Evolutionary conservation across 2,797 vertebrate species (phyloP), one percentile per base, ranked within the genome.

Genomic region (Dendrocincla tyrannina): DNA sequence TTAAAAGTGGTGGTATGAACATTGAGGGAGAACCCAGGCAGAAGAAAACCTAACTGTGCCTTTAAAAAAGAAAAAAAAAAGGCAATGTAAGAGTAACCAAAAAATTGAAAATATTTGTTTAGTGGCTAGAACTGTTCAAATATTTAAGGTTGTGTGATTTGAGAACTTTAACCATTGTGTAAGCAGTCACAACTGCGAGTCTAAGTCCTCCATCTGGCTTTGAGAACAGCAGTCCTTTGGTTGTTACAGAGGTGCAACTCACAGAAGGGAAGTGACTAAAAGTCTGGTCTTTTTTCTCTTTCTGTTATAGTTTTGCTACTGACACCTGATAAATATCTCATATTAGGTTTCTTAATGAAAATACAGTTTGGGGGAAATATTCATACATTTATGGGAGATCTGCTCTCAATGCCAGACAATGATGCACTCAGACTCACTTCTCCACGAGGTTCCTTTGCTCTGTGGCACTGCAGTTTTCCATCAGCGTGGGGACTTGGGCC

Each of bases 11-110:
- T 41, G 7, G 6, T 44, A 55, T 33, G 24, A 92, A 90, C 55
- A 33, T 19, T 88, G 79, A 92, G 72, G 69, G 50, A 95, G 27
- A 84, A 77, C 75, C n/a, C 84, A 84, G 25, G 66, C 35, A 94
- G 70, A 84, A 82, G 52, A 72, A 68, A 89, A 95, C 82, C 53
- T 88, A 83, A 91, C 18, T 44, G 18, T 70, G 30, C 46, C 35
- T 89, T 88, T 37, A 16, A 33, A 78, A n/a, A 28, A 24, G 2
- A 16, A 53, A 63, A 79, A 63, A n/a, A 13, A 5, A 7, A n/a
- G 4, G 63, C 58, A 63, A 84, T 62, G 19, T 24, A n/a, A 22
- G 1, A 75, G 5, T 46, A 86, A 50, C 4, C 10, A 62, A 91
- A 69, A 15, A 53, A 42, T 3, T 74, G 23, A 76, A 90, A 73